These are phyloP conservation scores for Ligdia adustata DNA, from an alignment of 2,888 invertebrate genomes.

Conservation along the genomic window DNA sequence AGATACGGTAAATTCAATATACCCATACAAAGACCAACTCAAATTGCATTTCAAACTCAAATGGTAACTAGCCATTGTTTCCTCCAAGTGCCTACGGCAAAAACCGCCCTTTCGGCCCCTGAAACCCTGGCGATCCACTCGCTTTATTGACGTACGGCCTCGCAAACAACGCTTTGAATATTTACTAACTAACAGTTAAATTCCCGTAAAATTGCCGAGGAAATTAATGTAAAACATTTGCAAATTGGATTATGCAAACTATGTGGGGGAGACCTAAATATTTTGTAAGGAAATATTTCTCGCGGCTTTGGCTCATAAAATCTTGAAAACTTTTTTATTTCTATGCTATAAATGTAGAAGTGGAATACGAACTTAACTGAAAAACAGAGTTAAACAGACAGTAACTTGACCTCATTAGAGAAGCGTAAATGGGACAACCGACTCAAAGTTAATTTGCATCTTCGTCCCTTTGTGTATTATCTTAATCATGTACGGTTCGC, in stretches of 20 bases:
- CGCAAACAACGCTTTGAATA: conserved; percentile 62
- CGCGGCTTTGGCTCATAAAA: conserved; percentile 10
- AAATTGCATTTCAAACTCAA: conserved; percentile 14
- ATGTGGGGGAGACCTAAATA: conserved; percentile 53
- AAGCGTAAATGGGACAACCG: conserved; percentile 24
- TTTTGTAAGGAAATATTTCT: conserved; percentile 30
- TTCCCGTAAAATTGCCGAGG: conserved; percentile 58
- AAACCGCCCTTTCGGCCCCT: conserved; percentile 10
- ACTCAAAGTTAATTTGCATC: conserved; percentile 34
- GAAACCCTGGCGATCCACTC: conserved; percentile 35
- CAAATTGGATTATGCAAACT: conserved; percentile 66
- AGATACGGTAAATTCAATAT: conserved; percentile 11
- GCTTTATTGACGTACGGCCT: conserved; percentile 61
- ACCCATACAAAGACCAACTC: conserved; percentile 7
- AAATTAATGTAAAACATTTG: conserved; percentile 63
- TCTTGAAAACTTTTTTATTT: conserved; percentile 1
- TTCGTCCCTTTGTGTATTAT: conserved; percentile 37
- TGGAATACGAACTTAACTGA: too few species aligned
- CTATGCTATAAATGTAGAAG: too few species aligned
- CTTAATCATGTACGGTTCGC: conserved; percentile 32
- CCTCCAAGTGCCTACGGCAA: conserved; percentile 13
- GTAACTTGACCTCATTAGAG: conserved; percentile 20
- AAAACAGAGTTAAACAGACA: not conserved
- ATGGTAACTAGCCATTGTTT: conserved; percentile 42
- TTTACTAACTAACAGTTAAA: conserved; percentile 54